Evolutionary conservation across 2,113 vertebrate species (phyloP).

Genomic region (Eurystomus gularis): DNA sequence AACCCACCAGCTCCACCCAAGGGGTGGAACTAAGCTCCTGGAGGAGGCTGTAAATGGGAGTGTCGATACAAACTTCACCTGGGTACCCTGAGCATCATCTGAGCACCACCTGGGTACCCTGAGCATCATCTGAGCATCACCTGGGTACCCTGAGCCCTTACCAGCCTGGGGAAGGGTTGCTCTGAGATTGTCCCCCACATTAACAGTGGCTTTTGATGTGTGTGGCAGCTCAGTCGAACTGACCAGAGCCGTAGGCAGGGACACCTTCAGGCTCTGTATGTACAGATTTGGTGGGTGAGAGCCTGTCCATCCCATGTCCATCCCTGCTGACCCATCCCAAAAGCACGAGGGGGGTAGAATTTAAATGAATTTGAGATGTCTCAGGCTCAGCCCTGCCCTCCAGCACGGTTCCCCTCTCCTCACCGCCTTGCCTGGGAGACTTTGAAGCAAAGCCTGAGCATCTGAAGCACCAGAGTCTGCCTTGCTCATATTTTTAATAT

Average conservation of each 20-base stretch:
- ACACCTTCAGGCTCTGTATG: fast-evolving
- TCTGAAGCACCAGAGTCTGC: neutral
- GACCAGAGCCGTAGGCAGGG: neutral
- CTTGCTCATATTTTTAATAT: neutral
- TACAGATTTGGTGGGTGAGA: fast-evolving
- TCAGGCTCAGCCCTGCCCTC: neutral
- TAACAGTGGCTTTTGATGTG: fast-evolving
- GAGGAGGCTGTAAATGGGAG: neutral
- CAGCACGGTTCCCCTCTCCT: neutral
- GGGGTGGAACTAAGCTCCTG: neutral
- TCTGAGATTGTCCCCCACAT: neutral
- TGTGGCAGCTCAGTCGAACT: neutral
- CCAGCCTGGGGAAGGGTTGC: neutral
- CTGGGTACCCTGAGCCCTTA: neutral
- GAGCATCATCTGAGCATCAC: neutral
- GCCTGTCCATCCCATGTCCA: fast-evolving
- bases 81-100: neutral
- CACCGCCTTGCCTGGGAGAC: neutral
- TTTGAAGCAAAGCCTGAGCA: neutral
- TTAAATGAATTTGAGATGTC: fast-evolving
- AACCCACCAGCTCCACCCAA: neutral
- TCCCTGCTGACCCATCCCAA: neutral
- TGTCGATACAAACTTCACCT: neutral
- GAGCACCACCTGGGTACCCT: neutral
- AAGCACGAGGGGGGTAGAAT: neutral